Evolutionary conservation across 2,113 vertebrate species (phyloP).

Genomic region (Paratilapia polleni): DNA sequence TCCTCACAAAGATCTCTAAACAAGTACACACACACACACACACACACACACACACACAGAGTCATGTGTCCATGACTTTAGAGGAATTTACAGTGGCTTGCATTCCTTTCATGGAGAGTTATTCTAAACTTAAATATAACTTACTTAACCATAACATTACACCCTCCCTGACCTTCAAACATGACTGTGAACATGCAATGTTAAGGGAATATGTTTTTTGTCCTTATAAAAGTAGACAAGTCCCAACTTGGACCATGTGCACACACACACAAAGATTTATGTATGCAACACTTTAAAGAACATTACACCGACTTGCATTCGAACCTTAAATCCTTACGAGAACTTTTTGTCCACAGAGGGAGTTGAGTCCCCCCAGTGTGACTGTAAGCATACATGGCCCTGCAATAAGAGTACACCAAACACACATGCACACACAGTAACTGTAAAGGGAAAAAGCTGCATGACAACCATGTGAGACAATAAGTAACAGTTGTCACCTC

Average conservation of each 20-base stretch:
- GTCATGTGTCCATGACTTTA: not conserved
- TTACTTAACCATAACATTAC: no score
- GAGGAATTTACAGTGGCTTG: not conserved
- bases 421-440: slow-evolving; percentile 13
- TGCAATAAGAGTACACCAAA: no score
- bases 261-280: not conserved
- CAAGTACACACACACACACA: not conserved
- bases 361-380: not conserved
- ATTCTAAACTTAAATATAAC: no score
- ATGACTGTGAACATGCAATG: not conserved
- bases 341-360: not conserved
- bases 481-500: not conserved
- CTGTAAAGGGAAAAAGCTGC: not conserved
- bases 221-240: not conserved
- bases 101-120: not conserved
- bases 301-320: not conserved
- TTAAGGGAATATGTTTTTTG: not conserved
- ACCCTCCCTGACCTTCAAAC: not conserved
- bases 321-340: not conserved
- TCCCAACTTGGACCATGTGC: not conserved
- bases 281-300: not conserved
- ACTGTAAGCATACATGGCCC: slow-evolving; percentile 10
- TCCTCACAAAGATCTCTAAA: no score
- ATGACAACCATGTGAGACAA: not conserved
- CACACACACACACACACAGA: no score